Base-by-base conservation (phyloP, 2,888 invertebrate genomes). In the Andrena marginata region DNA sequence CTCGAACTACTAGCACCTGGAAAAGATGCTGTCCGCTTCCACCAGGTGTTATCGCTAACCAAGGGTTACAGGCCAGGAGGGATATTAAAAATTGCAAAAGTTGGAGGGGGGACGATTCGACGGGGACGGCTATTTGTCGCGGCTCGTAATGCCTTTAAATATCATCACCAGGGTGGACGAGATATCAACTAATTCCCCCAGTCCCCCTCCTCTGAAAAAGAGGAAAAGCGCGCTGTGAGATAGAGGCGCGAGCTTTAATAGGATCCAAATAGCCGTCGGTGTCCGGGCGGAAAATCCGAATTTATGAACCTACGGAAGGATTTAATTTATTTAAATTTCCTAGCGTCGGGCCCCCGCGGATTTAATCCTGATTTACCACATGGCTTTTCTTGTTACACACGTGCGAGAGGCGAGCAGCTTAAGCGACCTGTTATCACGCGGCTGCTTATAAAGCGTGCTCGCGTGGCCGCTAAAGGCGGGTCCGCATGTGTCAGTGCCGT, bases 311-410 rank as follows among this genome's bases (percentile, higher is more conserved):
- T 67, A 67, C 68, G 83, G 82, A 82, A 78, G 85, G 82, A 84
- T 90, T 90, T 89, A 91, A 89, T 88, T 87, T 86, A 89, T 90
- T 90, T 87, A 88, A 90, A 90, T 90, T 89, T 87, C 86, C 72
- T 81, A 48, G 54, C 75, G 67, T 78, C 80, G 82, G 85, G 87
- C 85, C 79, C 82, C 85, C 82, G 10, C 35, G 64, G 49, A 80
- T 88, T 80, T 89, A 90, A 90, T 90, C 90, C 87, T 90, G 89
- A 90, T 90, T 90, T 90, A 90, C 87, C 90, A 88, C 87, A 64
- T 77, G 89, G 84, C 89, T 87, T 85, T 87, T 84, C 85, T 87
- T 87, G 88, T 88, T 89, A 80, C 78, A 51, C 82, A 29, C 35
- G 76, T 70, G 59, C 59, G 26, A 26, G 8, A 74, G 59, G 23